Base-by-base conservation (phyloP, 2,888 invertebrate genomes). In the Diachrysia chrysitis region DNA sequence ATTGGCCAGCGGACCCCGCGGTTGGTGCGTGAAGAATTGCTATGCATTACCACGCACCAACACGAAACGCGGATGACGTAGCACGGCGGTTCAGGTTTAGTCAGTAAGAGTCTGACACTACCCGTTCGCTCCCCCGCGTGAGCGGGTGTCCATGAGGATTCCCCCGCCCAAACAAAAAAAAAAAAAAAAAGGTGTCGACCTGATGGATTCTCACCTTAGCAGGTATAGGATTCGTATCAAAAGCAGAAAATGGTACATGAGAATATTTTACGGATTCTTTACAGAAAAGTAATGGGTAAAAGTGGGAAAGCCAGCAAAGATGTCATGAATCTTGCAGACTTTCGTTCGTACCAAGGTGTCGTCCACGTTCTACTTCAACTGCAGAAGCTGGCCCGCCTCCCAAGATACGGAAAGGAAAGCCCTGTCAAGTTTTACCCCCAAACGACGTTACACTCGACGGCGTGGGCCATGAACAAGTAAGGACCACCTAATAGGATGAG, bases 371-470 rank as follows among this genome's bases (percentile, higher is more conserved):
- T 42, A 63, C 37, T 53, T 58, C 58, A 48, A 37, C 56, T 53
- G 0, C 61, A 32, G 62, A 7, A 61, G 51, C 66, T 46, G 55
- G 60, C 59, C 55, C 56, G 23, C 56, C 66, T 66, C 55, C 60
- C 48, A 66, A 61, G 56, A 61, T 56, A 61, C 37, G 56, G 48
- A 56, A 61, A 61, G 56, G 25, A 66, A 61, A 61, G 14, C 63
- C 58, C 0, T 62, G 62, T 58, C 65, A 65, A 70, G 61, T 64
- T 65, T 67, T 69, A 61, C 62, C 69, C 19, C 58, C 69, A 57
- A 63, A 14, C 16, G 64, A 70, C 48, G 57, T 73, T 6, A 66
- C 58, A 64, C 62, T 67, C n/a, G 70, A 73, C 67, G 62, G 69
- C 25, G 58, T 73, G 19, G 63, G 60, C 21, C 70, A 70, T 70